Evolutionary conservation across 2,888 invertebrate species (phyloP).

Genomic region (Brenthis daphne): DNA sequence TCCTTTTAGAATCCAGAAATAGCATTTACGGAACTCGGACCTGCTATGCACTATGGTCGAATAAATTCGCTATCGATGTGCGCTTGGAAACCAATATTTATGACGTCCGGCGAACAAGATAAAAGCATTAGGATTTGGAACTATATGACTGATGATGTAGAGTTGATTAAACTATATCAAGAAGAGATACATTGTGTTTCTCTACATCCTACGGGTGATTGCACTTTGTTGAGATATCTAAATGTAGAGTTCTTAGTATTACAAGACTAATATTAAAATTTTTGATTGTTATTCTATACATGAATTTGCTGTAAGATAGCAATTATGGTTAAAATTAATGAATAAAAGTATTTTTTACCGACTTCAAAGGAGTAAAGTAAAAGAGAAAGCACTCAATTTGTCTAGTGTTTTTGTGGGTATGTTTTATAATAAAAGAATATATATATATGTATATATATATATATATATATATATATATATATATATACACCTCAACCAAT

Average conservation of each 20-base stretch:
- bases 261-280: too few species aligned
- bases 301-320: too few species aligned
- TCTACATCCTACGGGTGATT: constrained; percentile 84
- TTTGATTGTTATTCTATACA: too few species aligned
- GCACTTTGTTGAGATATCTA: neutral
- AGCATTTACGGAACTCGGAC: constrained; percentile 86
- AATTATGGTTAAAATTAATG: too few species aligned
- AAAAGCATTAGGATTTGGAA: constrained; percentile 96
- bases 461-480: too few species aligned
- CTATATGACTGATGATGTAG: constrained; percentile 91
- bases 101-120: constrained; percentile 91
- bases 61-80: constrained; percentile 92
- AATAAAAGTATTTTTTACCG: too few species aligned
- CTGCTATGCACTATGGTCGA: constrained; percentile 89
- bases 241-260: neutral
- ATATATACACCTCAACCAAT: too few species aligned
- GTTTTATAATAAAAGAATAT: neutral
- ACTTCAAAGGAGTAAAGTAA: too few species aligned
- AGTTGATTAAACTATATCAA: constrained; percentile 90
- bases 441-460: too few species aligned
- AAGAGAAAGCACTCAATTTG: too few species aligned
- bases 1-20: constrained; percentile 79
- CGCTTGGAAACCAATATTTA: constrained; percentile 94
- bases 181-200: constrained; percentile 91
- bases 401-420: too few species aligned